phyloP scores from a whole-genome alignment of 2,797 vertebrate genomes.

The Myotis daubentonii region DNA sequence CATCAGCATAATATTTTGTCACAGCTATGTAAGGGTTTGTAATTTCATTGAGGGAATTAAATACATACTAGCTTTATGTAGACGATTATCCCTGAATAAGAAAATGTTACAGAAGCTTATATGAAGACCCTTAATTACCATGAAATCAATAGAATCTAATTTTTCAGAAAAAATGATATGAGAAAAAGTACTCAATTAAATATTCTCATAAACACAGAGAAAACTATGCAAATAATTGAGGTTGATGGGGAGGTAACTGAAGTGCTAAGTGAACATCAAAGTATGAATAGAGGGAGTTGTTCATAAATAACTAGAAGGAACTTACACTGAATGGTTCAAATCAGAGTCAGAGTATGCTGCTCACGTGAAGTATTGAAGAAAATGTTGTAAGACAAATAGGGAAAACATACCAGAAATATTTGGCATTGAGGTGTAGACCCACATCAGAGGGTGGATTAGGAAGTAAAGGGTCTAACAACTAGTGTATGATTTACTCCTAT shows the following conservation, averaged over 20 bases:
- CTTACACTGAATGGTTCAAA: not conserved
- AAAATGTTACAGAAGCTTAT: not conserved
- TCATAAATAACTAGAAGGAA: not conserved
- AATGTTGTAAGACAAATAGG: not conserved
- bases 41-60: not conserved
- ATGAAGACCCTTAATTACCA: not conserved
- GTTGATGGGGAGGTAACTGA: not conserved
- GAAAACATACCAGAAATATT: not conserved
- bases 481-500: not conserved
- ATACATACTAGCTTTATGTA: not conserved
- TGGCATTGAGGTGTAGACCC: not conserved
- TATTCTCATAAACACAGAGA: not conserved
- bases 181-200: not conserved
- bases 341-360: not conserved
- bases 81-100: not conserved
- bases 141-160: not conserved
- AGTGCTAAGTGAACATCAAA: not conserved
- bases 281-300: not conserved
- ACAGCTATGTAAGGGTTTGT: not conserved
- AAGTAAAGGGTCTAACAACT: not conserved
- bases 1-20: not conserved
- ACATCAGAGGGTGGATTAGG: not conserved
- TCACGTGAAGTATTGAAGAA: not conserved
- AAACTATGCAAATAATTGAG: not conserved
- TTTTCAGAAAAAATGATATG: not conserved